These are phyloP conservation scores for Acronicta psi DNA, from an alignment of 2,888 invertebrate genomes.

Conservation along the genomic window DNA sequence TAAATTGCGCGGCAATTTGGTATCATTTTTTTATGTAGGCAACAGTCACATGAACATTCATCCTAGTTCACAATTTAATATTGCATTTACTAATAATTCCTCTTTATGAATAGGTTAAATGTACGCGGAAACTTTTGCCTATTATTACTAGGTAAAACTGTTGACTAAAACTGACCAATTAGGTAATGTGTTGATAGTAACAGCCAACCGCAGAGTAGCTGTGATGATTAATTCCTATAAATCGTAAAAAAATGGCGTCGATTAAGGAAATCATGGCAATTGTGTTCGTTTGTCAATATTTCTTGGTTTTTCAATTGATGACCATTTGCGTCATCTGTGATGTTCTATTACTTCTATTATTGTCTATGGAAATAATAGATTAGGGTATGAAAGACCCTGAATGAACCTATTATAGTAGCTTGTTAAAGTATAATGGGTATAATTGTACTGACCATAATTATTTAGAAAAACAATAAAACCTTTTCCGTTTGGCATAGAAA, in stretches of 20 bases:
- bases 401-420: conserved; percentile 37
- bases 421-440: conserved; percentile 41
- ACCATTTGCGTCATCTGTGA: conserved; percentile 45
- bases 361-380: conserved; percentile 54
- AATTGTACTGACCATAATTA: conserved; percentile 15
- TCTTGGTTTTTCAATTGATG: conserved; percentile 54
- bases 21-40: conserved; percentile 10
- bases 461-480: conserved; percentile 26
- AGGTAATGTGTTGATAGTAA: conserved; percentile 41
- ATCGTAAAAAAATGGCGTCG: conserved; percentile 57
- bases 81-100: conserved; percentile 14
- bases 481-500: background rate
- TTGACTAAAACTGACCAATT: conserved; percentile 53
- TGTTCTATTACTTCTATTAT: conserved; percentile 41
- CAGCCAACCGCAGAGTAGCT: conserved; percentile 53
- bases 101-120: conserved; percentile 30
- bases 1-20: conserved; percentile 14
- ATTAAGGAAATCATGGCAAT: conserved; percentile 52
- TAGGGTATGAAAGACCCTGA: conserved; percentile 42
- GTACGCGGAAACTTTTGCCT: conserved; percentile 48
- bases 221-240: conserved; percentile 55
- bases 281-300: conserved; percentile 46
- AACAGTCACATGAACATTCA: conserved; percentile 14
- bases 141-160: conserved; percentile 52
- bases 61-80: conserved; percentile 32